Evolutionary conservation across 2,797 vertebrate genomes (phyloP), one percentile per base, ranked within the genome.

Genomic region (Coccyzus lansbergi): DNA sequence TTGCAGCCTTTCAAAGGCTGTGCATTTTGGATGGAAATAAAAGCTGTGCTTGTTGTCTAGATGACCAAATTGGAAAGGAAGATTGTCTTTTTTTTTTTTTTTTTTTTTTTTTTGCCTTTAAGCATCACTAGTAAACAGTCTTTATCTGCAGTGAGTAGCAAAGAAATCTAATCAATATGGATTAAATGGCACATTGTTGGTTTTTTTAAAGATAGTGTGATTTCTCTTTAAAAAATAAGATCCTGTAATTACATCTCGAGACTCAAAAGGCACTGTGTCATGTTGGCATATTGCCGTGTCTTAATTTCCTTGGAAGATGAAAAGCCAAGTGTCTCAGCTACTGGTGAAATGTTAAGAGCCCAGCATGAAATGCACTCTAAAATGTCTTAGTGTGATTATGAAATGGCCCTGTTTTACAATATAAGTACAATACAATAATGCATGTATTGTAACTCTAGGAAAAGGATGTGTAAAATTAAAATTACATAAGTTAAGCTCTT

Each of bases 151-250:
- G 18, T 75, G 69, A 65, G 26, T 22, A 67, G 53, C 53, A 81
- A 49, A 83, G 36, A 17, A 71, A 49, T 80, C 60, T 13, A 42
- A 58, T 80, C 79, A 65, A 12, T 40, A 40, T 0, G 0, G 46
- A 31, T 71, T 83, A 71, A 88, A 55, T 38, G 34, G 63, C 29
- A 58, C 18, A 8, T 40, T 90, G 42, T 46, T 48, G 29, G 29
- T 60, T 58, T 12, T 79, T 63, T 76, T 31, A 49, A 83, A 63
- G 1, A 2, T 49, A 19, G 18, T 29, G 19, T 42, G 64, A 70
- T 82, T 90, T 77, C 24, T 77, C 12, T 77, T 82, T 58, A 48
- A 90, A 83, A 92, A 90, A 19, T 46, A 77, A 85, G 52, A 82
- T 67, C 24, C 21, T 68, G 46, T 83, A 82, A 67, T 94, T 88